Base-by-base conservation (phyloP, 1,140 invertebrate species). In the Brachionus rubens region DNA sequence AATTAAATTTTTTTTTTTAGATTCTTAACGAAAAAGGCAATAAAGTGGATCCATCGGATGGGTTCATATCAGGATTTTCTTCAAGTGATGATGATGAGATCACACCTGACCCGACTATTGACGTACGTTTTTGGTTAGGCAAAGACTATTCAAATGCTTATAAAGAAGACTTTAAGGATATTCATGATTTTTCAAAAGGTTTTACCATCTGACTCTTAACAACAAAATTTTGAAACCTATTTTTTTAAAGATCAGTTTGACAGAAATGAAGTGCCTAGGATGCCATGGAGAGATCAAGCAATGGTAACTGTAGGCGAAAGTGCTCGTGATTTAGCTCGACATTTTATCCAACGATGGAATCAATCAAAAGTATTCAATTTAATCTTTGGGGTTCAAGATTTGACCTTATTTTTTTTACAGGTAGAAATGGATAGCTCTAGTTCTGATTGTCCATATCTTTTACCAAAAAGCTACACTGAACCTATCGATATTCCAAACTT, bases 121-220 rank as follows among this genome's bases (percentile, higher is more conserved):
- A 62, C 16, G 26, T 36, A 7, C 33, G 33, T 26, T 62, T 19
- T 62, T 99, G 96, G 96, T 89, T 96, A 46, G 96, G 95, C 33
- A 97, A 98, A 84, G 96, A 99, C 83, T 99, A 99, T 81, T 90
- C 90, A 5, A 99, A 98, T 86, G 98, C 96, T 82, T 96, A 98
- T 79, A 90, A 94, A 16, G 96, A 96, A 85, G 96, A 98, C 85
- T 96, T 97, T 84, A 89, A 89, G 76, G 90, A 94, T 75, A 76
- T 85, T 19, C 78, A 98, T 79, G 88, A 89, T 76, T 95, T 95
- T 0, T 26, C 79, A 98, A 80, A 88, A 89, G 76, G 95, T 95
- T 0, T 96, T 90, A 87, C n/a, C n/a, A n/a, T n/a, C n/a, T n/a
- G n/a, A n/a, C n/a, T n/a, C n/a, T n/a, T n/a, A n/a, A n/a, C n/a